Base-by-base conservation (phyloP, 2,888 invertebrate genomes). In the Tridacna gigas region DNA sequence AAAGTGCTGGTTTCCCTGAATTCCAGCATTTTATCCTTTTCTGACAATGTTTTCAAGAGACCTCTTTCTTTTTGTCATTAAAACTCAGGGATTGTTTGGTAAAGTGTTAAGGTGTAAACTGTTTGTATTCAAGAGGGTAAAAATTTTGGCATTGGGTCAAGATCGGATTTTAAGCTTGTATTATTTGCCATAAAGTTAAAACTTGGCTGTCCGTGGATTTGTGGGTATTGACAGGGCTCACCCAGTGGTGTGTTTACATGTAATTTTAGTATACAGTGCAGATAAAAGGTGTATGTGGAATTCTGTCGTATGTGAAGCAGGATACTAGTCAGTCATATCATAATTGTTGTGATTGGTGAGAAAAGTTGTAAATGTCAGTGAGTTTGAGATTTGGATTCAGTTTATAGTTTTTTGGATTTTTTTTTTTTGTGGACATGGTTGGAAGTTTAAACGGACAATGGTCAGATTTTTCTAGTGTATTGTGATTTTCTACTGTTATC, bases 81-180 rank as follows among this genome's bases (percentile, higher is more conserved):
- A 18, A 56, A 56, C 18, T 13, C 18, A 56, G n/a, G 2, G n/a
- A 1, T 56, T 56, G 9, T n/a, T 56, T 56, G 56, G 18, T 56
- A 56, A 56, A 56, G 18, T n/a, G 20, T 37, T 37, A 2, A 37
- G 37, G 37, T 37, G 37, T 37, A 37, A 37, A 37, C 37, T 37
- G 37, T 37, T 37, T 37, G 37, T 37, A 37, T 37, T 37, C 37
- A 37, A 37, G 37, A 71, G 51, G 71, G 71, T n/a, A 51, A 22
- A 51, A 71, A 25, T 11, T 22, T 71, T 71, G 71, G 71, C 71
- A 71, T 20, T 47, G 26, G 71, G 71, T 71, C 71, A 71, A 71
- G 71, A 71, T 71, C 25, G 25, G 51, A 25, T 71, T 47, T 71
- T 71, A 71, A 71, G 71, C 71, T 22, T 48, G 71, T 51, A 71